A percentile compares a stretch with the other conserved stretches of the same genome.
phyloP scores from a whole-genome alignment of 53 echinoderm and acorn worm species.

The Stichopus horrens region DNA sequence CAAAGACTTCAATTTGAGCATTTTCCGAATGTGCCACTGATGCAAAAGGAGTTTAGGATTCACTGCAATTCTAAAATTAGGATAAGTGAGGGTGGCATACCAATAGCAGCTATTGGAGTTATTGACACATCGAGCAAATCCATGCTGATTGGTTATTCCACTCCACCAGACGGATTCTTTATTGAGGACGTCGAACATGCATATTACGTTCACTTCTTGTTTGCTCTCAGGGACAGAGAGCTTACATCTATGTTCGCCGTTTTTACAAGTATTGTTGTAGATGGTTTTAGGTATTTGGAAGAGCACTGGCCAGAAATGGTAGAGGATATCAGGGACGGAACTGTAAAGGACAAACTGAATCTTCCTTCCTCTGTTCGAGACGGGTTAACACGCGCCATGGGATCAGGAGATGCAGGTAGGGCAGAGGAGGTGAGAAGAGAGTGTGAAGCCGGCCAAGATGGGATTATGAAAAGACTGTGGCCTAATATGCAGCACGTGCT shows the following conservation, averaged over 20 bases:
- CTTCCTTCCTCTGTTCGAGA: conserved; percentile 37
- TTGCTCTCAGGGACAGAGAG: conserved; percentile 30
- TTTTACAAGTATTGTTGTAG: conserved; percentile 49
- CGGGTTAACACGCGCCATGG: conserved; percentile 31
- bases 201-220: conserved; percentile 67
- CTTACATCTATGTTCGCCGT: conserved; percentile 4
- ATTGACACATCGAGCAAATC: background rate
- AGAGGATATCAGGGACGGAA: conserved; percentile 57
- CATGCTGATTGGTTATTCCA: conserved; percentile 4
- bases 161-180: conserved; percentile 56
- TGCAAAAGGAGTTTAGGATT: conserved; percentile 42
- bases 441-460: conserved; percentile 61
- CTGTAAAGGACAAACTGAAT: conserved; percentile 50
- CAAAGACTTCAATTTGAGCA: background rate
- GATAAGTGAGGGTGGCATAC: conserved; percentile 40
- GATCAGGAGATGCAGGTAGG: conserved; percentile 54
- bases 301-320: conserved; percentile 66
- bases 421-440: conserved; percentile 59
- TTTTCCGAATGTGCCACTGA: conserved; percentile 22
- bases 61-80: conserved; percentile 30
- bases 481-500: background rate
- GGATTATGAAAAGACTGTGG: conserved; percentile 22
- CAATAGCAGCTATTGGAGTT: conserved; percentile 9
- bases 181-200: conserved; percentile 56
- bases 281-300: conserved; percentile 54